Percentiles rank a stretch among this genome's conserved stretches.
phyloP scores from a whole-genome alignment of 2,797 vertebrate species.

The Malurus leucopterus region DNA sequence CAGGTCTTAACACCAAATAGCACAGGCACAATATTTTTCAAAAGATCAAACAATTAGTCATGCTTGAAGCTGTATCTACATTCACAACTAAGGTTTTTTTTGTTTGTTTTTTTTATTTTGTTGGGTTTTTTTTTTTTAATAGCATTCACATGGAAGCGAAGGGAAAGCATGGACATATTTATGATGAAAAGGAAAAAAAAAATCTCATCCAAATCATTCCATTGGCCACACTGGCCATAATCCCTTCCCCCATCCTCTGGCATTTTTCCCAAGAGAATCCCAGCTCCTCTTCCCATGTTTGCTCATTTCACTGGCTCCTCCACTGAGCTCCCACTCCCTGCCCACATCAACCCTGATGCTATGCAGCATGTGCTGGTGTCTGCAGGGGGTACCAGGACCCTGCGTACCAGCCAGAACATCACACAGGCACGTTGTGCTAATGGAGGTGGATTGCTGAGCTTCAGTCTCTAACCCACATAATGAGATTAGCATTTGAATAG shows the following conservation, averaged over 20 bases:
- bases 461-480: background rate
- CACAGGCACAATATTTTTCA: background rate
- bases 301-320: background rate
- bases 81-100: background rate
- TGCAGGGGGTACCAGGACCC: background rate
- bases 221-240: background rate
- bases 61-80: background rate
- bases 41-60: background rate
- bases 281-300: background rate
- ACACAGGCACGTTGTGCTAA: background rate
- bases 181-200: background rate
- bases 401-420: background rate
- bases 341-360: background rate
- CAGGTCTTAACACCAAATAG: background rate
- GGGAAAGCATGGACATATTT: background rate
- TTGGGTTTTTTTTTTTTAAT: background rate
- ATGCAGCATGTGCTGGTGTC: background rate
- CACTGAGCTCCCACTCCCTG: background rate
- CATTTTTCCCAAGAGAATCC: background rate
- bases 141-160: background rate
- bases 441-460: background rate
- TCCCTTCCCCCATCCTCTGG: background rate
- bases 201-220: background rate
- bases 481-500: constrained; percentile 48
- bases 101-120: rapidly evolving